Base-by-base conservation (phyloP, 2,888 invertebrate genomes). In the Cotesia congregata region DNA sequence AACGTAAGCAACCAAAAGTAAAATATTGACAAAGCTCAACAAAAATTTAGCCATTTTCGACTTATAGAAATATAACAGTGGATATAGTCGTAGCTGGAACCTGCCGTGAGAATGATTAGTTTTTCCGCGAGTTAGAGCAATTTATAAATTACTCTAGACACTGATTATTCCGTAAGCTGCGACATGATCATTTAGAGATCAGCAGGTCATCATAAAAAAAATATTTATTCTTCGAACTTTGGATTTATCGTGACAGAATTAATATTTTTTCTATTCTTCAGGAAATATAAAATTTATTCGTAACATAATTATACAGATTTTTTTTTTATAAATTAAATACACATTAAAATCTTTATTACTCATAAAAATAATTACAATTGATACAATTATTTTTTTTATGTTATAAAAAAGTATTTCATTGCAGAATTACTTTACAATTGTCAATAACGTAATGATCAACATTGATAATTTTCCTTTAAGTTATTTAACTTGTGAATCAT, bases 181-280 rank as follows among this genome's bases (percentile, higher is more conserved):
- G 7, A 4, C 12, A 50, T 50, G 50, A 50, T 50, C 50, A 50
- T 12, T 50, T 50, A 50, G 12, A 12, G 50, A 50, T 50, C 50
- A 50, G 12, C 50, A 50, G 50, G 50, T 50, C 50, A 50, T 50
- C 15, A 70, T 30, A 64, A 41, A 75, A 75, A n/a, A 15, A 62
- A 62, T 62, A 38, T 73, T 72, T 30, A 30, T 73, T 62, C 50
- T 50, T 64, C 20, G 64, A 20, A 20, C 64, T 64, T 17, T 74
- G 62, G 76, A 74, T 78, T 79, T 76, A 79, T 74, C 78, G 72
- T 77, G 70, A 76, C 75, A 59, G 78, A 82, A 77, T 80, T 80
- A 78, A 72, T 79, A 75, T 79, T 72, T 74, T 69, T 61, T 62
- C 67, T 30, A 30, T 30, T 30, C 30, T 30, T 30, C 30, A 30